Evolutionary conservation across 2,888 invertebrate genomes (phyloP), one percentile per base, ranked within the genome.

Genomic region (Matsumyia berberina): DNA sequence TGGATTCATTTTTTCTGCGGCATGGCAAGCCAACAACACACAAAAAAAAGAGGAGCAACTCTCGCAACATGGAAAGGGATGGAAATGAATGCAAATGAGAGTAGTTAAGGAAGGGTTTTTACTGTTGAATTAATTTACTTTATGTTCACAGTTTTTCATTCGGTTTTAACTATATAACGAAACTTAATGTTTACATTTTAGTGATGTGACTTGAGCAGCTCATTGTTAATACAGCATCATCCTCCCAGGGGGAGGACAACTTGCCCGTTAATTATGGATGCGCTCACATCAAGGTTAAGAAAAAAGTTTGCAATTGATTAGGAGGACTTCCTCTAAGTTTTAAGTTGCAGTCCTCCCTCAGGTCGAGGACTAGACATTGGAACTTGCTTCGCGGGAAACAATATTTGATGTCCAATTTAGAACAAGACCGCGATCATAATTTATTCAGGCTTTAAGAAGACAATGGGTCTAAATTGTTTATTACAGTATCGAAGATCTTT

Each of bases 51-150:
- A 46, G 51, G 29, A 11, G 6, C 55, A 37, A 58, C 64, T 39
- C 37, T 60, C 35, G 46, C 58, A 66, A 85, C 85, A 85, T 69
- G 70, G 79, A 85, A 85, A 70, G 58, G 85, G 85, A 85, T 76
- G 85, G 85, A 76, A 78, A 83, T 85, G 66, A 80, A 85, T 85
- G 85, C 85, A 85, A 85, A 85, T 85, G 85, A 79, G 66, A 76
- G 74, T 55, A 72, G 82, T 83, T 78, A 73, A 77, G 62, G 64
- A 79, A 69, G 67, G 69, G 79, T 57, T 79, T 69, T 69, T 67
- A 58, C 74, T 76, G 66, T 85, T 74, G 85, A 80, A 80, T 85
- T 85, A 85, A 85, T 85, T 85, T 76, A 80, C 85, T 85, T 85
- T 85, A 80, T 85, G 62, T 57, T 74, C 42, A 24, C 33, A 78